Evolutionary conservation across 1,140 invertebrate genomes (phyloP), one percentile per base, ranked within the genome.

Genomic region (Eupristina koningsbergeri): DNA sequence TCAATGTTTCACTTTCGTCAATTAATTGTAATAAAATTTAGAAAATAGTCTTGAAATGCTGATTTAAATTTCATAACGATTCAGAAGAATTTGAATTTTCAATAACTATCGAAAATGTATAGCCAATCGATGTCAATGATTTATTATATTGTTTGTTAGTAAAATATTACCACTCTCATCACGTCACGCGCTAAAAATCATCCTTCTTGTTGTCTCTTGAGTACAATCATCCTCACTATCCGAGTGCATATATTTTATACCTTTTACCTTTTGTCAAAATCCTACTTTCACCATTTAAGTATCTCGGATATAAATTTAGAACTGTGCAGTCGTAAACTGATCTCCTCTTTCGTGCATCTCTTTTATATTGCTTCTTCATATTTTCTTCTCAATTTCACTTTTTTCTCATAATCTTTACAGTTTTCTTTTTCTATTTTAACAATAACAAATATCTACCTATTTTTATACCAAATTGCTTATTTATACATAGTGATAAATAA

Each of bases 251-350:
- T 58, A 50, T 34, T 34, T 58, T 78, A 26, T 78, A 71, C 58
- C 82, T 84, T 85, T 85, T 85, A 85, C 63, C 86, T 86, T 86
- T 88, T 87, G 86, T 88, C 87, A 87, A 89, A 89, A 88, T 86
- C 86, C 86, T 87, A 89, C 89, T 90, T 90, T 90, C 89, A 89
- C 89, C 89, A 86, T 87, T 89, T 87, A 89, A 87, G 83, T 84
- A 81, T 84, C 77, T 61, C 63, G 45, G 45, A 71, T 36, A 71
- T 71, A 71, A 71, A 71, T 71, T 31, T 47, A 39, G 50, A 0
- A 53, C 73, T 75, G 26, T 6, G 29, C 2, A 75, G 53, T 64
- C 77, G 64, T 80, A 84, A 79, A 84, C 22, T 34, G 61, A 76
- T 76, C 45, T 77, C 45, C 26, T 76, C 58, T 79, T 78, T 45